A percentile compares a stretch with the other conserved stretches of the same genome.
phyloP scores from a whole-genome alignment of 2,113 vertebrate species.

The human (Homo sapiens) region DNA sequence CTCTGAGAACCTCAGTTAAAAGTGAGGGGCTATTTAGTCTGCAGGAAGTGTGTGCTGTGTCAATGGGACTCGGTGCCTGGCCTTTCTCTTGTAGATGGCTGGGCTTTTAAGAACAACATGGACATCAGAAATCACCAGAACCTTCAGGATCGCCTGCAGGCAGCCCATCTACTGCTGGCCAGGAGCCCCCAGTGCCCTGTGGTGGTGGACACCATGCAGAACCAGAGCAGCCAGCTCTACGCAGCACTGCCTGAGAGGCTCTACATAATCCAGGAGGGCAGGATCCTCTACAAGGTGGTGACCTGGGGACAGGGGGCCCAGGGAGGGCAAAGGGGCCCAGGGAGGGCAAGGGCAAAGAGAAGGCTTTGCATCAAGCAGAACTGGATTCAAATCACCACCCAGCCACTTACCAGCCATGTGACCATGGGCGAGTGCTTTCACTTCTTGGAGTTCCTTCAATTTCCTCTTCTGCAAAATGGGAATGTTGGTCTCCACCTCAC shows the following conservation, averaged over 20 bases:
- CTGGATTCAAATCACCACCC: not conserved
- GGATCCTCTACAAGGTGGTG: slow-evolving; percentile 92
- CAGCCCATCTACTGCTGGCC: slow-evolving; percentile 87
- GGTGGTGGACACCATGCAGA: slow-evolving; percentile 92
- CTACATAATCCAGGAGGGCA: slow-evolving; percentile 90
- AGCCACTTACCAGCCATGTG: not conserved
- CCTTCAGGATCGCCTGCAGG: slow-evolving; percentile 89
- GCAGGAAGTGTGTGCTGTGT: not conserved
- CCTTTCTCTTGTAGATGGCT: slow-evolving; percentile 87
- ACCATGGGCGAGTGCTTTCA: not conserved
- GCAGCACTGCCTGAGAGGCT: slow-evolving; percentile 93
- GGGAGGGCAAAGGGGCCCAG: not conserved
- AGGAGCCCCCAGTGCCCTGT: slow-evolving; percentile 90
- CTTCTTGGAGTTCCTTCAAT: not conserved
- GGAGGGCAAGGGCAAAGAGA: not conserved
- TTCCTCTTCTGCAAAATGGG: slow-evolving; percentile 23
- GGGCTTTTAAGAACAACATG: slow-evolving; percentile 94
- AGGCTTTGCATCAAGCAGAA: not conserved
- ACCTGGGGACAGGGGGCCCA: not conserved
- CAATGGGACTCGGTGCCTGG: not conserved
- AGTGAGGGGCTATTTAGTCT: not conserved
- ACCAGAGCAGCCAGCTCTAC: slow-evolving; percentile 86
- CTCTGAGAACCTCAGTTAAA: not conserved
- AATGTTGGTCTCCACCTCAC: not conserved
- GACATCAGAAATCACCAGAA: slow-evolving; percentile 89